These are phyloP conservation scores for Bucco capensis DNA, from an alignment of 2,113 vertebrate species.

Conservation along the genomic window DNA sequence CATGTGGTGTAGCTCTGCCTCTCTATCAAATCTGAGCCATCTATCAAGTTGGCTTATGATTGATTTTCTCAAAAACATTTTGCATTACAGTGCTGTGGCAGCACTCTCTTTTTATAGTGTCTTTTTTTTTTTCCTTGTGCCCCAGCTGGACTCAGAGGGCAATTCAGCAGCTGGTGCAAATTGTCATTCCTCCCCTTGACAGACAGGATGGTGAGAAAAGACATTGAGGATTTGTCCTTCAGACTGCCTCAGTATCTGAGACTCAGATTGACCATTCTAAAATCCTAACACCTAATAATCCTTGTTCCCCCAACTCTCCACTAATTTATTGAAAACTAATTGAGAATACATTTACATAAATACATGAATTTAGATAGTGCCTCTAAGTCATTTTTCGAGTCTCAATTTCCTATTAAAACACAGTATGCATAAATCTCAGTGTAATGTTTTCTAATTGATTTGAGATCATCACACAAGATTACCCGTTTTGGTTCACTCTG, in stretches of 20 bases:
- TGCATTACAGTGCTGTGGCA: slow-evolving; percentile 42
- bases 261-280: not conserved
- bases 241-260: not conserved
- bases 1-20: not conserved
- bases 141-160: not conserved
- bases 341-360: not conserved
- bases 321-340: not conserved
- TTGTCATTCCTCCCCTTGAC: not conserved
- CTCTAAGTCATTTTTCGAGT: not conserved
- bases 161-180: slow-evolving; percentile 9
- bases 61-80: slow-evolving; percentile 44
- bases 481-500: not conserved
- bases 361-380: not conserved
- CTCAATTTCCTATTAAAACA: not conserved
- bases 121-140: not conserved
- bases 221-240: not conserved
- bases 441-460: not conserved
- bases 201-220: not conserved
- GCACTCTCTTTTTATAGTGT: not conserved
- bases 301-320: not conserved
- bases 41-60: slow-evolving; percentile 46
- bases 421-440: not conserved
- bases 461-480: not conserved
- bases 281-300: not conserved
- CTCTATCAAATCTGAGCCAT: slow-evolving; percentile 1